Base-by-base conservation (phyloP, 2,888 invertebrate species). In the Pherbina coryleti region DNA sequence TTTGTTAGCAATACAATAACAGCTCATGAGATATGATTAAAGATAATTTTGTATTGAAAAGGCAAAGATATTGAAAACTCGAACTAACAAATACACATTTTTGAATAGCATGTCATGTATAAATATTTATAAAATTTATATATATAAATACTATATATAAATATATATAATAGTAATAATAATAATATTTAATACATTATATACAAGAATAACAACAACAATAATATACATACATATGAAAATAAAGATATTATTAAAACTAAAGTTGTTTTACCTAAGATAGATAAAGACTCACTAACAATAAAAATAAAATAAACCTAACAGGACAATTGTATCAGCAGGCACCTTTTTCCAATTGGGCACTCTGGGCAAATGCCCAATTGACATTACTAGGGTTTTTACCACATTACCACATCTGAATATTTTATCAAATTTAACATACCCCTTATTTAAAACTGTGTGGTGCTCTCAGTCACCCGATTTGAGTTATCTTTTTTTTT, bases 131-230 rank as follows among this genome's bases (percentile, higher is more conserved):
- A 44, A 11, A 44, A 44, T n/a, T n/a, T n/a, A 31, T 31, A 31
- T 31, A 31, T 31, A 31, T 31, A 31, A 4, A 31, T 31, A 31
- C 3, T 4, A 31, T 31, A 31, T 31, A 4, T 44, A 44, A 1
- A 44, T 11, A 44, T 44, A 11, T 44, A 44, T 44, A 37, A 8
- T 37, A 37, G 5, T n/a, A 37, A 37, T 44, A 44, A 79, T 76
- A 76, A 79, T 79, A 77, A 81, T 75, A 79, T 80, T 79, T 80
- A 81, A 82, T 81, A 81, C 82, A 83, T 81, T 82, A 80, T 80
- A 80, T 79, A 80, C 79, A 80, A 76, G 34, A 72, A 60, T 57
- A 60, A 72, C 60, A 78, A n/a, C n/a, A 80, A 78, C 79, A 79
- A 79, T 79, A 79, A 79, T 74, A 76, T 78, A 78, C 71, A 79